Evolutionary conservation across 2,113 vertebrate species (phyloP).

Genomic region (Penelope pileata): DNA sequence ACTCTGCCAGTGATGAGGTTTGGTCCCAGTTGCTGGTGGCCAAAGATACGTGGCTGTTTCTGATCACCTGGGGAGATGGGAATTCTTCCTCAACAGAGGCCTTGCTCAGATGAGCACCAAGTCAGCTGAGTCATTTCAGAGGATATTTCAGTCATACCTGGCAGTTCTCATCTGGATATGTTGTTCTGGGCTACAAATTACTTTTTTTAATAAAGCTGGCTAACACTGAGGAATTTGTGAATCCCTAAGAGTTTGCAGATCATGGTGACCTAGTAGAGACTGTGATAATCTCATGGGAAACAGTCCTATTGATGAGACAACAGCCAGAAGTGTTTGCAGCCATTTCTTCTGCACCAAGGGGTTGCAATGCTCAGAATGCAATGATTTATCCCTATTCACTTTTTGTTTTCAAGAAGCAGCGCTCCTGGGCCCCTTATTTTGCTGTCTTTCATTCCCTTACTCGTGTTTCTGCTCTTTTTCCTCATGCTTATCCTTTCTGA

Average conservation of each 20-base stretch:
- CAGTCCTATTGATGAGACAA: neutral
- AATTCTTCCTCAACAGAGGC: neutral
- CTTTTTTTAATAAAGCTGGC: neutral
- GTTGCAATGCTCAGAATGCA: neutral
- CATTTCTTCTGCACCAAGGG: accelerated
- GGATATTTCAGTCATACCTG: neutral
- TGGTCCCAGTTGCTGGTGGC: neutral
- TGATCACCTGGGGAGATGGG: neutral
- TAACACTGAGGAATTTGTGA: neutral
- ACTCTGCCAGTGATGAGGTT: neutral
- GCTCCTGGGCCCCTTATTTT: neutral
- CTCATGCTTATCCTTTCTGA: neutral
- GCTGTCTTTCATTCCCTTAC: neutral
- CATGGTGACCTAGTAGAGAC: neutral
- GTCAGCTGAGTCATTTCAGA: neutral
- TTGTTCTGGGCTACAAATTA: neutral
- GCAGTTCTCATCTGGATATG: neutral
- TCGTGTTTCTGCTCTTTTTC: neutral
- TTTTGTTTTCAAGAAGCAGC: neutral
- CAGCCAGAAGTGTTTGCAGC: neutral
- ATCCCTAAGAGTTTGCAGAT: neutral
- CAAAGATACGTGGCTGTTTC: neutral
- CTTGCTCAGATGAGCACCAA: neutral
- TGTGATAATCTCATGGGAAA: neutral
- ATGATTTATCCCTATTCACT: neutral